Evolutionary conservation across 2,797 vertebrate genomes (phyloP).

Genomic region (Pseudocheirus occidentalis): DNA sequence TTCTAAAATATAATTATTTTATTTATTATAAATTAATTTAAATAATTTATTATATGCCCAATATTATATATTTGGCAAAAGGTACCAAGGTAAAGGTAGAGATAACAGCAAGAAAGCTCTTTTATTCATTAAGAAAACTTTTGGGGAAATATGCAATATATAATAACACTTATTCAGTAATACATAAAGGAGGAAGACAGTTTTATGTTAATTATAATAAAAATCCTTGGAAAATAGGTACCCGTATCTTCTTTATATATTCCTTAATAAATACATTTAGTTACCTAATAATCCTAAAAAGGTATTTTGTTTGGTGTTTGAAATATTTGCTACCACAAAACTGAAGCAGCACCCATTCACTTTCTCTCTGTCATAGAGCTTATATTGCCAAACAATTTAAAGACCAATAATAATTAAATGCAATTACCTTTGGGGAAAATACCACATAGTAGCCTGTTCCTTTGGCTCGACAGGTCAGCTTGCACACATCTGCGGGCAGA

Average conservation of each 20-base stretch:
- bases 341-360: background rate
- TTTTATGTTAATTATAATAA: background rate
- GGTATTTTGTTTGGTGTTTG: background rate
- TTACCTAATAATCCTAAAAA: background rate
- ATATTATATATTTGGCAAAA: background rate
- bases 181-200: background rate
- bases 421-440: conserved; percentile 95
- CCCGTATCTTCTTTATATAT: background rate
- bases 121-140: background rate
- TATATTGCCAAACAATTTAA: background rate
- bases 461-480: conserved; percentile 96
- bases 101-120: background rate
- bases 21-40: no score
- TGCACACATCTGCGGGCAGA: conserved; percentile 94
- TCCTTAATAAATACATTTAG: background rate
- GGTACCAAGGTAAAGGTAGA: background rate
- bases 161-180: background rate
- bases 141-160: background rate
- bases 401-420: background rate
- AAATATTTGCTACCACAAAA: background rate
- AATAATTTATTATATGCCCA: background rate
- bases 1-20: background rate
- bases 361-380: background rate
- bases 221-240: conserved; percentile 35
- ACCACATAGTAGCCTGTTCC: conserved; percentile 98